These are phyloP conservation scores for Cydia splendana DNA, from an alignment of 1,140 invertebrate species.

Conservation along the genomic window DNA sequence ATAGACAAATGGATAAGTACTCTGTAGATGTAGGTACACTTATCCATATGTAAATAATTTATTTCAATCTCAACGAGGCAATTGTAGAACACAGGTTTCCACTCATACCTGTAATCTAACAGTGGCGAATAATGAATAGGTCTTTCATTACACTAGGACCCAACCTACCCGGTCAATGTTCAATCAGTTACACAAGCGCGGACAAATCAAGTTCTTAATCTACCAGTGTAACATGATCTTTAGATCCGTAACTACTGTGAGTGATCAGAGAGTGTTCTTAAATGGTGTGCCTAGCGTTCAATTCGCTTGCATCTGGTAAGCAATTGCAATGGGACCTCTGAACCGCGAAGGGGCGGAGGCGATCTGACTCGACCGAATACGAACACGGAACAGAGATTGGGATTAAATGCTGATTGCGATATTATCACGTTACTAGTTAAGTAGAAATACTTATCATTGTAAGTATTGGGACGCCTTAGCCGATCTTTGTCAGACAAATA, in stretches of 20 bases:
- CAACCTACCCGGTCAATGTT: not conserved
- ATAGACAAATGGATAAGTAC: no score
- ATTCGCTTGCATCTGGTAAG: not conserved
- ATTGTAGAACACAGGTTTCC: not conserved
- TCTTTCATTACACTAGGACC: constrained; percentile 32
- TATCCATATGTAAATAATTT: not conserved
- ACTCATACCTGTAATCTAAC: not conserved
- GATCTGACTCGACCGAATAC: constrained; percentile 15
- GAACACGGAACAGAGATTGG: constrained; percentile 21
- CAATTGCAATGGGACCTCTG: not conserved
- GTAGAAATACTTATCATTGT: not conserved
- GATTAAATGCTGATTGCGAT: constrained; percentile 7
- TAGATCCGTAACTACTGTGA: not conserved
- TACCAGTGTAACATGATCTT: not conserved
- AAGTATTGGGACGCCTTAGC: not conserved
- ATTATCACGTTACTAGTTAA: not conserved
- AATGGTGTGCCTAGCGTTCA: not conserved
- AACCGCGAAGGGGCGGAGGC: constrained; percentile 24
- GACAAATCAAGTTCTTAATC: not conserved
- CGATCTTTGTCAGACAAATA: not conserved
- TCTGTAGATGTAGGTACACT: not conserved
- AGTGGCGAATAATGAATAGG: constrained; percentile 29
- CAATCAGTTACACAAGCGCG: not conserved
- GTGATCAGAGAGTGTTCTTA: not conserved
- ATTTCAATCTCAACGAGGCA: not conserved